Evolutionary conservation across 2,888 invertebrate species (phyloP), one percentile per base, ranked within the genome.

Genomic region (Temnothorax unifasciatus): DNA sequence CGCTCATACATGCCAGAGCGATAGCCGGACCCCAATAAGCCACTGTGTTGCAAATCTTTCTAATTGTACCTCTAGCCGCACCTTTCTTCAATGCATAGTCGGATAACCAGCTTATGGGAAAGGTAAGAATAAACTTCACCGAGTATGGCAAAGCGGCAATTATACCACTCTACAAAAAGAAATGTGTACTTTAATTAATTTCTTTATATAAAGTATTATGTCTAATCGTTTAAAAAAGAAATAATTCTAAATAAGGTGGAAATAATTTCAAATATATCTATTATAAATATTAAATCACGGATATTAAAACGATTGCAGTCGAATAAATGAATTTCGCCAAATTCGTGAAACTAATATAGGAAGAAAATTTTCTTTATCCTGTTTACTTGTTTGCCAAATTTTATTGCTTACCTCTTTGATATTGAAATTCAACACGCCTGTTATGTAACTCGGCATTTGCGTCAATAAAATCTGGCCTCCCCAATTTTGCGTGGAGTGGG

Each of bases 401-500:
- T 82, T 68, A 15, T 34, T 29, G 25, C 90, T 93, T 89, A 97
- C 97, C 89, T 96, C 92, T 93, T 96, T 96, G 2, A 97, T 96
- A 83, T 97, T 95, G 74, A 96, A 96, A 47, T 95, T 95, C 0
- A 97, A 95, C 0, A 97, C 96, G 66, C 95, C 95, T 85, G 96
- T 96, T 95, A 97, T 96, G 91, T 97, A 97, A 0, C 96, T 96
- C 0, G 97, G 97, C 89, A 97, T 96, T 93, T 97, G 96, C 0
- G 97, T 97, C 85, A 97, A 95, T 8, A 97, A 94, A 0, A 96
- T 97, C 95, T 25, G 25, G 97, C 96, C 97, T 9, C 97, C 97
- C 97, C 97, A 97, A 89, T 96, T 97, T 90, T 97, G 97, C 5
- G 96, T 96, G 84, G 96, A 95, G 91, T 97, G 97, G 0, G 96